Evolutionary conservation across 1,140 invertebrate genomes (phyloP), one percentile per base, ranked within the genome.

Genomic region (Apis laboriosa): DNA sequence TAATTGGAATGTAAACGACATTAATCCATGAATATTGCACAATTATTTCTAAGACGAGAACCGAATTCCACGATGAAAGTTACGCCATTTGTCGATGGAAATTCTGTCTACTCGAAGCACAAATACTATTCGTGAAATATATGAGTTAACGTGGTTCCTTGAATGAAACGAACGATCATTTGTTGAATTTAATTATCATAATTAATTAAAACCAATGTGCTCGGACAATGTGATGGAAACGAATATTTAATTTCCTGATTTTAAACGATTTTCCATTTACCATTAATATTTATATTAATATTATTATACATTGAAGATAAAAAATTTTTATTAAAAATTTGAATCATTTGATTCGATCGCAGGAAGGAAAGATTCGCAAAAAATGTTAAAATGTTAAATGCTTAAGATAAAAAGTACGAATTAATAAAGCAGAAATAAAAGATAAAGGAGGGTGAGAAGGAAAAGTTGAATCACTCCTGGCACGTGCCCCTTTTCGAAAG

Each of bases 401-500:
- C 12, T 34, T 34, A 4, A 34, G 34, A 34, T 34, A 28, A 28
- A 28, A 28, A 28, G 28, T 28, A 66, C 13, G 49, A 66, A 72
- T 71, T n/a, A 56, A 78, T 55, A 64, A 66, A 64, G 17, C 58
- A 68, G 67, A 78, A 78, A 72, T 24, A 66, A n/a, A 51, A 21
- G 49, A 9, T 15, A 7, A 43, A 21, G 60, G 55, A 11, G 4
- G 58, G 19, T 1, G 19, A 8, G 9, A 28, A 43, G 60, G 24
- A 4, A 21, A 28, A 49, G 43, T 68, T 43, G 68, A 77, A 34
- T 82, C 53, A 72, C 28, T 56, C 68, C 28, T 77, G 84, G 34
- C 43, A 83, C 79, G 68, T 61, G 83, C 51, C 58, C 9, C 34
- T 61, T 74, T 53, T 86, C n/a, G 51, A 86, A 68, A 24, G 53